A percentile compares a stretch with the other conserved stretches of the same genome.
phyloP scores from a whole-genome alignment of 2,113 vertebrate species.

The Odontophorus gujanensis region DNA sequence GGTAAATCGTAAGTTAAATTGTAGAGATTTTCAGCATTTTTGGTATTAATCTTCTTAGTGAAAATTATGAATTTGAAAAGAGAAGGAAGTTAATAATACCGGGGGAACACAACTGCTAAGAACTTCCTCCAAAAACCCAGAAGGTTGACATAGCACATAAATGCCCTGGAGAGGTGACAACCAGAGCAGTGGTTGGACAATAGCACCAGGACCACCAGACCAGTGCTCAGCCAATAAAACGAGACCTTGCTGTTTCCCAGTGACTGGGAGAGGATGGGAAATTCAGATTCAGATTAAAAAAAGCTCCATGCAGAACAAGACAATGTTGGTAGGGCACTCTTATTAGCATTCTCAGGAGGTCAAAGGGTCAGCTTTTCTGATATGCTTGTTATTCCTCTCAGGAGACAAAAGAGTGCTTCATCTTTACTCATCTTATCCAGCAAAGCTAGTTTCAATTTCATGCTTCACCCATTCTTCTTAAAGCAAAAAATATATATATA shows the following conservation, averaged over 20 bases:
- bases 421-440: constrained; percentile 9
- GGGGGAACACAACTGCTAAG: neutral
- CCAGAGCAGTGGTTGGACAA: neutral
- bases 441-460: constrained; percentile 30
- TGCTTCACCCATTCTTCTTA: constrained; percentile 22
- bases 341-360: neutral
- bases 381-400: neutral
- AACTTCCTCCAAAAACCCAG: neutral
- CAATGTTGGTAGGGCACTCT: neutral
- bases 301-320: neutral
- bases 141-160: neutral
- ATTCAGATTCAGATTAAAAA: neutral
- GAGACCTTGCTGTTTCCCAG: neutral
- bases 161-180: neutral
- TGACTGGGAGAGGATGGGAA: rapidly evolving
- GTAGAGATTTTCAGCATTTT: neutral
- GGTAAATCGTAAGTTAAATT: neutral
- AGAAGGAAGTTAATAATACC: neutral
- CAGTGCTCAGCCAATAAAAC: neutral
- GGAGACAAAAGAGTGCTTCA: constrained; percentile 20
- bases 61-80: neutral
- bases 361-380: neutral
- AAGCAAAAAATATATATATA: too few species aligned
- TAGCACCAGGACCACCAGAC: neutral
- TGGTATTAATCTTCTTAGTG: neutral